Base-by-base conservation (phyloP, 1,140 invertebrate genomes). In the Yoshiicerus persimilis region DNA sequence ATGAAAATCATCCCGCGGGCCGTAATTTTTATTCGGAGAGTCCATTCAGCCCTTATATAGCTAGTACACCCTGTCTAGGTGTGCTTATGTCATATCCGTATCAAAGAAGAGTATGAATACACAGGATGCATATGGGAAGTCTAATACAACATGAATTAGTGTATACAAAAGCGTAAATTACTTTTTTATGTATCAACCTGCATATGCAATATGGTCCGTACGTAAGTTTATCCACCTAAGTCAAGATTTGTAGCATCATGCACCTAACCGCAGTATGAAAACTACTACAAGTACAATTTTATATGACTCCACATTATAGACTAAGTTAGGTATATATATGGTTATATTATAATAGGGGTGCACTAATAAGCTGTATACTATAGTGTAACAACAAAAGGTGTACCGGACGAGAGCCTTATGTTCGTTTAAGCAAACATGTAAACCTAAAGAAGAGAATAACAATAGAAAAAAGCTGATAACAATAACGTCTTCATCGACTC, bases 401-500 rank as follows among this genome's bases (percentile, higher is more conserved):
- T n/a, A n/a, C n/a, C n/a, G n/a, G 47, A 16, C 41, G 41, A 47
- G 41, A 47, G 41, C 47, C 47, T 56, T 56, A 56, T 56, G 47
- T 56, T 56, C 39, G 9, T 41, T 41, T 41, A 41, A 13, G 9
- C 39, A 41, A 41, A 11, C 3, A 56, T n/a, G 13, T 6, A 56
- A 56, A 56, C 47, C n/a, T n/a, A 56, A n/a, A 80, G 70, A 27
- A 36, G 23, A 66, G 30, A 47, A 84, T 84, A 88, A 88, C 77
- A 88, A 88, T 84, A 84, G 32, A 25, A 62, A 70, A 62, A 80
- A 32, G 30, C 32, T 36, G 66, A 87, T 77, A 87, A 87, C 64
- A 87, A 87, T 87, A 87, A 87, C 70, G 66, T 86, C 84, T 88
- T 88, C 84, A 88, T 88, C 87, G 87, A 86, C 64, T 80, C 16